A percentile compares a stretch with the other conserved stretches of the same genome.
These are phyloP conservation scores for Tretioscincus oriximinensis DNA, from an alignment of 2,113 vertebrate genomes.

Conservation along the genomic window DNA sequence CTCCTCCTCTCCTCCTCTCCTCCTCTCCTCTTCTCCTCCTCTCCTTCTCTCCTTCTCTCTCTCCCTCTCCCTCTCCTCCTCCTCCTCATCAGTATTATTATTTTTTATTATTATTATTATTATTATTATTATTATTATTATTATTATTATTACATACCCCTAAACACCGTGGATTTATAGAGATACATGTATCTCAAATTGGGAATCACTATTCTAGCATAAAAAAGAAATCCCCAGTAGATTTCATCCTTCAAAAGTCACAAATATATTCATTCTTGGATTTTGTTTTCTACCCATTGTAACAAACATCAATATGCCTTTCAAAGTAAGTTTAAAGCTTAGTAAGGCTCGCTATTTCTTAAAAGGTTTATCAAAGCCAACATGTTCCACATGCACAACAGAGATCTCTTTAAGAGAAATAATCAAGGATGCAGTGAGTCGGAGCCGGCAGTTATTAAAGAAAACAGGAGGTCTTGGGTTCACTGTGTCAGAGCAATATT, in stretches of 20 bases:
- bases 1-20: no score
- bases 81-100: no score
- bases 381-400: conserved; percentile 8
- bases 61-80: no score
- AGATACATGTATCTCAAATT: no score
- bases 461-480: conserved; percentile 9
- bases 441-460: neutral
- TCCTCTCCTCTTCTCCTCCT: no score
- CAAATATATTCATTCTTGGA: neutral
- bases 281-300: neutral
- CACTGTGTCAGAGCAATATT: conserved; percentile 52
- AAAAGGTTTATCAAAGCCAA: conserved; percentile 22
- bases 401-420: conserved; percentile 47
- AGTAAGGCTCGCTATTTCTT: conserved; percentile 38
- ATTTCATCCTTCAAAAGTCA: accelerated
- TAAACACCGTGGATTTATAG: no score
- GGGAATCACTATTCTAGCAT: no score
- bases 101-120: no score
- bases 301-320: conserved; percentile 42
- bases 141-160: no score
- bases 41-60: no score
- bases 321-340: conserved; percentile 25
- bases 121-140: no score
- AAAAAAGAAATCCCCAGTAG: neutral
- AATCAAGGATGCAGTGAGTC: conserved; percentile 20